Evolutionary conservation across 2,797 vertebrate genomes (phyloP), one percentile per base, ranked within the genome.

Genomic region (Myotis pilosus): DNA sequence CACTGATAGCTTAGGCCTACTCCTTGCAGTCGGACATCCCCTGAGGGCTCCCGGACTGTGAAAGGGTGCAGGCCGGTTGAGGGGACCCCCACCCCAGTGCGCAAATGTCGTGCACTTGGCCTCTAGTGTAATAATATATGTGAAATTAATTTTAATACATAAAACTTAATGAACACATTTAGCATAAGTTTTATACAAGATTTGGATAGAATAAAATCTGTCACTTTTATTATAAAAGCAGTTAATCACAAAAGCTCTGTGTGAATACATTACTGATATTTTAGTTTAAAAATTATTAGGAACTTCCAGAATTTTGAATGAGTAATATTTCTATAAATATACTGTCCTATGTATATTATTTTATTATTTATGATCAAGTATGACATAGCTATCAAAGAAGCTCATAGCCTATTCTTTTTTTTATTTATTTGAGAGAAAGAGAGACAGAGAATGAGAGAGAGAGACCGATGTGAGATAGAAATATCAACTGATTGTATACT

Each of bases 141-240:
- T 92, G 49, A 89, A 93, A 91, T 68, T 81, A 62, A 62, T 93
- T 47, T 47, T 89, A 64, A 75, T 79, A 80, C 38, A 51, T 9
- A 91, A 66, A 92, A 33, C 15, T 44, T 71, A 91, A 78, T 82
- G 20, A 76, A 69, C 15, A 79, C 1, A 66, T 91, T 92, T 94
- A 76, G 3, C 95, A 15, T 94, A 55, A 68, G 72, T 81, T 71
- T 38, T 87, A 36, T 69, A n/a, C 1, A 64, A 23, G 1, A 62
- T 87, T 87, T 91, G n/a, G 1, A 28, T 79, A 85, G 13, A 57
- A n/a, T 83, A 78, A 87, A 72, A 76, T 2, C 19, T 88, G 17
- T 74, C 66, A 55, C 10, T 55, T 90, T 75, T 83, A 80, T 71
- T 71, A 57, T 75, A 79, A 86, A 75, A 91, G 12, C 8, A 71